Conservation (phyloP, 2,797 vertebrate genomes). For the Siniperca undulata region DNA sequence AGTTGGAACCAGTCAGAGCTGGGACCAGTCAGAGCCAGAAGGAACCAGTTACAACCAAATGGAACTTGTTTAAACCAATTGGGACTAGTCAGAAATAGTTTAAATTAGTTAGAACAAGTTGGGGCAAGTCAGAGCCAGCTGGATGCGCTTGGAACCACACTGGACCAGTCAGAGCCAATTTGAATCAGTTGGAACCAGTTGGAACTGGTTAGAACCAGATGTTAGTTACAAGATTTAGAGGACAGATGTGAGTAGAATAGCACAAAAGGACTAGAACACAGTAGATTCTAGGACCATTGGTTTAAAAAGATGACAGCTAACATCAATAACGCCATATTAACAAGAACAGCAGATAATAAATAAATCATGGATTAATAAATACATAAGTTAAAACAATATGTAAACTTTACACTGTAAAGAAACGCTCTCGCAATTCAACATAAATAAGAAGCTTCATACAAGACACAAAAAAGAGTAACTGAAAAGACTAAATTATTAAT, state of each 20-base stretch:
- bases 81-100: background rate
- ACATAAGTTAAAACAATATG: constrained; percentile 27
- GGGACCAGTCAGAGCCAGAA: background rate
- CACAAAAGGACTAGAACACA: background rate
- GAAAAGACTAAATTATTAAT: background rate
- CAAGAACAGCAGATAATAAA: constrained; percentile 28
- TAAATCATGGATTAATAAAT: constrained; percentile 49
- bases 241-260: background rate
- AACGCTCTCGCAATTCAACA: constrained; percentile 3
- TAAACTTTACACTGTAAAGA: constrained; percentile 71
- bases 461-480: background rate
- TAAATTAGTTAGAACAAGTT: background rate
- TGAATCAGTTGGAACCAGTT: no score
- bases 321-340: background rate
- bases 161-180: background rate
- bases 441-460: background rate
- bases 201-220: background rate
- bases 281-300: background rate
- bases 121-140: background rate
- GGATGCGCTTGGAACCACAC: background rate
- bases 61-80: background rate
- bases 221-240: background rate
- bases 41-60: background rate
- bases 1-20: background rate
- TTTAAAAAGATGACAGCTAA: background rate